Percentiles rank a stretch among this genome's conserved stretches.
Conservation (phyloP, 2,797 vertebrate genomes). For the Otolemur crassicaudatus region DNA sequence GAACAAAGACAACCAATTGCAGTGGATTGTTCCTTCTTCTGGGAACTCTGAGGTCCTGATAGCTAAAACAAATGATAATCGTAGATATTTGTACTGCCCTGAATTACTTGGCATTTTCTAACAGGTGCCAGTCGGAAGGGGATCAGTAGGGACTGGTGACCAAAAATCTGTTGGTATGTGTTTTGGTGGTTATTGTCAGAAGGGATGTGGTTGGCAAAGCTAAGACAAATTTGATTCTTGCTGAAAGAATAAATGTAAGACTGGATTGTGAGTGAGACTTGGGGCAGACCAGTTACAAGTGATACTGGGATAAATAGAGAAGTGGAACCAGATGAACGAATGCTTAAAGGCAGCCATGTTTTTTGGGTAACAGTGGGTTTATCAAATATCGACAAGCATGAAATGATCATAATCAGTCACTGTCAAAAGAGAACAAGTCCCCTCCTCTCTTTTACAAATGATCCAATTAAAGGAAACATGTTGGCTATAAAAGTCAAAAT, state of each 20-base stretch:
- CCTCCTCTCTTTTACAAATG: constrained; percentile 92
- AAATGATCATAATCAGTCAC: constrained; percentile 92
- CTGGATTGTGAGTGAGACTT: neutral
- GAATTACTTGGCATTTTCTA: neutral
- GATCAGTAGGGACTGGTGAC: neutral
- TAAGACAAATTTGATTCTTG: neutral
- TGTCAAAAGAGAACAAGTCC: constrained; percentile 89
- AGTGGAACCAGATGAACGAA: constrained; percentile 74
- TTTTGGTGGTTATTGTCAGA: neutral
- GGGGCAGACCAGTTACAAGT: constrained; percentile 6
- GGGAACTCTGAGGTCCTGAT: neutral
- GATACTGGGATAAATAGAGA: constrained; percentile 70
- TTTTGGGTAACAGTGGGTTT: constrained; percentile 90
- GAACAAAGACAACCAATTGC: neutral
- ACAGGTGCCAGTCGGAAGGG: constrained; percentile 33
- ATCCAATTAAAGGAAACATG: constrained; percentile 93
- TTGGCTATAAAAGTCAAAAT: constrained; percentile 93
- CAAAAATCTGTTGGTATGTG: constrained; percentile 2
- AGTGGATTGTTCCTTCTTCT: neutral
- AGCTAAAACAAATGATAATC: neutral
- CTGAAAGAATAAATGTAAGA: constrained; percentile 5
- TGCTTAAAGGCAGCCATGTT: constrained; percentile 88
- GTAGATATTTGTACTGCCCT: neutral
- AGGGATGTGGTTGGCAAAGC: constrained; percentile 42
- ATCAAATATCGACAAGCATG: constrained; percentile 94